These are phyloP conservation scores for Eupsittula cactorum DNA, from an alignment of 2,113 vertebrate genomes.

Conservation along the genomic window DNA sequence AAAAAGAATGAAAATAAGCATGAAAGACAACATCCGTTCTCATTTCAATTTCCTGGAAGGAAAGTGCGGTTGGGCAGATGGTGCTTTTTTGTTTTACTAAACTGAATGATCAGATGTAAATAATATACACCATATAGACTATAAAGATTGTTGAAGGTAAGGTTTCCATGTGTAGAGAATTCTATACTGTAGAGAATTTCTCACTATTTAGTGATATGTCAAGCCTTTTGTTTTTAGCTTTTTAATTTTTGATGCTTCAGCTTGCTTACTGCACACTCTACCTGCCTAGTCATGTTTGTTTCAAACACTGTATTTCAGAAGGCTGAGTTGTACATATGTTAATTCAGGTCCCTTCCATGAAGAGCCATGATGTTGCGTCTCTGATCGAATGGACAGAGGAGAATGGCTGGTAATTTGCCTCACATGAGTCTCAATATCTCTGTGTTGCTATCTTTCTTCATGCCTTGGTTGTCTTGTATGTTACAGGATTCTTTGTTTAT, in stretches of 20 bases:
- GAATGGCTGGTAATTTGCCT: conserved; percentile 15
- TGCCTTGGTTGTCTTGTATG: not conserved
- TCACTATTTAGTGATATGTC: not conserved
- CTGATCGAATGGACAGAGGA: not conserved
- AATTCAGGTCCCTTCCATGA: not conserved
- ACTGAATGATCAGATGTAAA: conserved; percentile 71
- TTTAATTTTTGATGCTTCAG: not conserved
- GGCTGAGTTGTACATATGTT: not conserved
- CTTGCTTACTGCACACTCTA: not conserved
- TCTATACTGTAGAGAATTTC: not conserved
- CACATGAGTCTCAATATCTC: conserved; percentile 39
- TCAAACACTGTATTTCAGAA: not conserved
- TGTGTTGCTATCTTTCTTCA: not conserved
- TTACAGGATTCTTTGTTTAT: not conserved
- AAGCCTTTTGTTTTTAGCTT: not conserved
- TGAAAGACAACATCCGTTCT: conserved; percentile 81
- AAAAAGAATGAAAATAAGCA: conserved; percentile 72
- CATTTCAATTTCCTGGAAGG: conserved; percentile 83
- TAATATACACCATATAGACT: conserved; percentile 25
- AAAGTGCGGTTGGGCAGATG: conserved; percentile 79
- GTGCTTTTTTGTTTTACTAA: conserved; percentile 75
- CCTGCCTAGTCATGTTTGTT: not conserved
- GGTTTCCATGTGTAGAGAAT: not conserved
- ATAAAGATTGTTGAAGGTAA: conserved; percentile 4
- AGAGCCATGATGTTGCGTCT: not conserved